A percentile compares a stretch with the other conserved stretches of the same genome.
Conservation (phyloP, 2,888 invertebrate genomes). For the Ypsolopha scabrella region DNA sequence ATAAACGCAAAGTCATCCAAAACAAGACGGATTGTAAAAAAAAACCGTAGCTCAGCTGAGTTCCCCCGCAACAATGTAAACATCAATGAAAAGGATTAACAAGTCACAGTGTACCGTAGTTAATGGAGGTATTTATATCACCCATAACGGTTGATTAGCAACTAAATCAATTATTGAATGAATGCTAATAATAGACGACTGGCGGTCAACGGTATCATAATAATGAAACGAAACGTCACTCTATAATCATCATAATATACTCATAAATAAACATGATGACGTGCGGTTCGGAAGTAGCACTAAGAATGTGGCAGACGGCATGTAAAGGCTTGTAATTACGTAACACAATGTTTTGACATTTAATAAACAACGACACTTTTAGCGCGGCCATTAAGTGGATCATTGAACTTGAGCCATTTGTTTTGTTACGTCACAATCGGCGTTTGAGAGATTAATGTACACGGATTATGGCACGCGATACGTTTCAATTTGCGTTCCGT, state of each 20-base stretch:
- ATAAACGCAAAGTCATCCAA: no score
- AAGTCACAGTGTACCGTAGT: no score
- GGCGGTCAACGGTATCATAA: constrained; percentile 62
- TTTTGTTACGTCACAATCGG: constrained; percentile 62
- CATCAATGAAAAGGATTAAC: no score
- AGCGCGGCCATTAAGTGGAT: constrained; percentile 65
- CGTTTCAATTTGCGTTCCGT: constrained; percentile 67
- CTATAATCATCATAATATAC: constrained; percentile 56
- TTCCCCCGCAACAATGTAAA: no score
- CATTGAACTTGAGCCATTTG: constrained; percentile 68
- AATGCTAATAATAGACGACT: constrained; percentile 57
- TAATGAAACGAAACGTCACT: constrained; percentile 61
- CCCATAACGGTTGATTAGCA: constrained; percentile 35
- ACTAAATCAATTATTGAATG: constrained; percentile 62
- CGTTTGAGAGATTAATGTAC: constrained; percentile 68
- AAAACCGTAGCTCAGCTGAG: no score
- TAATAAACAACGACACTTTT: constrained; percentile 61
- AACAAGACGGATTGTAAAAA: no score
- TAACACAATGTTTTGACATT: constrained; percentile 65
- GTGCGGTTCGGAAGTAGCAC: constrained; percentile 24
- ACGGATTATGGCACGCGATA: constrained; percentile 70
- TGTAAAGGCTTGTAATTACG: constrained; percentile 53
- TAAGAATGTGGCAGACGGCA: constrained; percentile 30
- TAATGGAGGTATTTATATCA: not conserved
- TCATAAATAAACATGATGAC: constrained; percentile 66